These are phyloP conservation scores for Acronicta alni DNA, from an alignment of 2,888 invertebrate species.

Conservation along the genomic window DNA sequence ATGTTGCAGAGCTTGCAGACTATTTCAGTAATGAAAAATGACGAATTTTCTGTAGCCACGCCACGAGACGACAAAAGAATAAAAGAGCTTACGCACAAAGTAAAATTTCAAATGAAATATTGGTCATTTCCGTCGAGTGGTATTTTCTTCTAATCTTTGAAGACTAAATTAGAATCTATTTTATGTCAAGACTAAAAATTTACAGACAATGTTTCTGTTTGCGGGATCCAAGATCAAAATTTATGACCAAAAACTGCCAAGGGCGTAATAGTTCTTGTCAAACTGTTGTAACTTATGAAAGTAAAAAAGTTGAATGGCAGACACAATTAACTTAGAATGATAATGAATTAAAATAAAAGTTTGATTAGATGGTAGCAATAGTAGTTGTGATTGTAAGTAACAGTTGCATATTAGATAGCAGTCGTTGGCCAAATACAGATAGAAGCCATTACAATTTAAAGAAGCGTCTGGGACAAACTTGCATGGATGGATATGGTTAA, in stretches of 20 bases:
- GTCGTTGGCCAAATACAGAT: conserved; percentile 41
- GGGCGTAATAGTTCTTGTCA: conserved; percentile 15
- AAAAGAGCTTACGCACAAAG: conserved; percentile 44
- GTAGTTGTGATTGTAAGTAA: conserved; percentile 23
- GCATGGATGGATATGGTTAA: conserved; percentile 17
- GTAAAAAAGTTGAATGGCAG: too few relatives aligned
- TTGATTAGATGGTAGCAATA: conserved; percentile 13
- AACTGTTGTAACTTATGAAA: conserved; percentile 8
- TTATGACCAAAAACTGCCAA: conserved; percentile 14
- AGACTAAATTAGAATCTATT: conserved; percentile 43
- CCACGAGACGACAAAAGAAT: conserved; percentile 42
- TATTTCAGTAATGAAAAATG: conserved; percentile 54
- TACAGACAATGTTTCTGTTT: conserved; percentile 14
- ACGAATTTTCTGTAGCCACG: conserved; percentile 41
- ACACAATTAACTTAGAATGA: background rate
- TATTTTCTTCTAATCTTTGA: conserved; percentile 50
- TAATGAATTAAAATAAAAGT: background rate
- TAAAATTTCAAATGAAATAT: conserved; percentile 45
- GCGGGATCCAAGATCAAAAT: conserved; percentile 18
- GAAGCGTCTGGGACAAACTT: conserved; percentile 26
- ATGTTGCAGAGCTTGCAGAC: conserved; percentile 56
- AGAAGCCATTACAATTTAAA: conserved; percentile 36
- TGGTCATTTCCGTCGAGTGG: conserved; percentile 36
- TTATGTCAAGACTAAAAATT: conserved; percentile 21
- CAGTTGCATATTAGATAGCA: conserved; percentile 11